These are phyloP conservation scores for Aplysina aerophoba DNA, from an alignment of 37 sponge, comb jelly and placozoan species.

Conservation along the genomic window DNA sequence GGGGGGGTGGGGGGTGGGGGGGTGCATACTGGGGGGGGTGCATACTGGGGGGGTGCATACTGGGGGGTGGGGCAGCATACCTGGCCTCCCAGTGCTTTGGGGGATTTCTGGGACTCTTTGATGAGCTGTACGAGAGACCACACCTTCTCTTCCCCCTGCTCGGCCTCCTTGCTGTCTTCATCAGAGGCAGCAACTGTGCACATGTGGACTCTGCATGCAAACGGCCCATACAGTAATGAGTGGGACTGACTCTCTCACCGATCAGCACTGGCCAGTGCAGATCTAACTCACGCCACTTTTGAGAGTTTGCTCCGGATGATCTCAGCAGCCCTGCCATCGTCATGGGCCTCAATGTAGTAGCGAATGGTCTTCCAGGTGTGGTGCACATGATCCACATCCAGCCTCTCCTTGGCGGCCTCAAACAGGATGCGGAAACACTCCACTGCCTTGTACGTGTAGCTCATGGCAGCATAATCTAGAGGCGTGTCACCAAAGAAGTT, in stretches of 20 bases:
- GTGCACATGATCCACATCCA: constrained; percentile 21
- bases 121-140: constrained; percentile 10
- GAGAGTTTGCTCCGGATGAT: constrained; percentile 5
- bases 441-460: constrained; percentile 21
- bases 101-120: constrained; percentile 1
- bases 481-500: constrained; percentile 27
- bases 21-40: too few species aligned
- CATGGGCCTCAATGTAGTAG: neutral
- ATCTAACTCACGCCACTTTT: constrained; percentile 21
- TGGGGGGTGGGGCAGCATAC: too few species aligned
- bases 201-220: constrained; percentile 7
- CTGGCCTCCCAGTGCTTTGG: too few species aligned
- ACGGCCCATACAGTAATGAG: too few species aligned
- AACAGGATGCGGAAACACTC: constrained; percentile 33
- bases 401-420: constrained; percentile 23
- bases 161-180: neutral
- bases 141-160: constrained; percentile 18
- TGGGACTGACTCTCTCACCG: too few species aligned
- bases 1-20: too few species aligned
- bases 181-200: neutral
- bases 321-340: constrained; percentile 21
- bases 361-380: constrained; percentile 21
- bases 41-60: too few species aligned
- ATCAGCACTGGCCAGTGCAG: too few species aligned
- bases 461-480: constrained; percentile 32